Conservation (phyloP, 2,113 vertebrate genomes). For the Dissostichus mawsoni region DNA sequence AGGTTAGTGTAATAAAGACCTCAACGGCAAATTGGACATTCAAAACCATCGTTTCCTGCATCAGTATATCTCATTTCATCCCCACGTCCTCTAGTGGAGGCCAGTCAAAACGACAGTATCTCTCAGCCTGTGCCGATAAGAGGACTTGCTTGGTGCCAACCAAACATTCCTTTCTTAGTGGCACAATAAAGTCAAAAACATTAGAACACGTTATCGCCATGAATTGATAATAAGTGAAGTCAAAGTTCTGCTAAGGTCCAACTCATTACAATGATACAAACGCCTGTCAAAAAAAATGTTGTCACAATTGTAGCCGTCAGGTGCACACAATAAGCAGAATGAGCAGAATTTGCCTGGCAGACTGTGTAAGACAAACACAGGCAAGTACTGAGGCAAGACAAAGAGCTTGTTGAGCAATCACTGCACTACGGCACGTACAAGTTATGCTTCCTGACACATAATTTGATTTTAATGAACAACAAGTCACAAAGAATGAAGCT, state of each 20-base stretch:
- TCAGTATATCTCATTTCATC: constrained; percentile 5
- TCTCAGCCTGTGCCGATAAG: background rate
- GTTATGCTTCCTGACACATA: constrained; percentile 91
- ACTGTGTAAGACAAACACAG: constrained; percentile 68
- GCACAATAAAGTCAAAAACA: background rate
- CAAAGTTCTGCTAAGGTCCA: background rate
- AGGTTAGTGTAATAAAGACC: background rate
- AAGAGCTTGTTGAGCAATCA: constrained; percentile 75
- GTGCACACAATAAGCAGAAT: constrained; percentile 41
- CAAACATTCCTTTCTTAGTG: background rate
- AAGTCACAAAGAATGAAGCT: constrained; percentile 96
- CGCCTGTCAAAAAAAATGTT: background rate
- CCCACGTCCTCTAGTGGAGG: background rate
- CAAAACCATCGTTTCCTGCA: constrained; percentile 18
- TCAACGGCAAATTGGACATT: constrained; percentile 23
- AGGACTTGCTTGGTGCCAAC: background rate
- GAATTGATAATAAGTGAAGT: background rate
- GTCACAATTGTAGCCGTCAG: constrained; percentile 50
- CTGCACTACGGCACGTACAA: constrained; percentile 75
- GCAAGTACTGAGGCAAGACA: constrained; percentile 69
- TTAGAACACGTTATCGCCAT: background rate
- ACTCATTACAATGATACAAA: background rate
- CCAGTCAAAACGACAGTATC: background rate
- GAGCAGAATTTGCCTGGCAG: constrained; percentile 52
- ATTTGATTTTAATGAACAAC: constrained; percentile 96